Conservation (phyloP, 2,113 vertebrate species). For the Forbesichthys papilliferus region DNA sequence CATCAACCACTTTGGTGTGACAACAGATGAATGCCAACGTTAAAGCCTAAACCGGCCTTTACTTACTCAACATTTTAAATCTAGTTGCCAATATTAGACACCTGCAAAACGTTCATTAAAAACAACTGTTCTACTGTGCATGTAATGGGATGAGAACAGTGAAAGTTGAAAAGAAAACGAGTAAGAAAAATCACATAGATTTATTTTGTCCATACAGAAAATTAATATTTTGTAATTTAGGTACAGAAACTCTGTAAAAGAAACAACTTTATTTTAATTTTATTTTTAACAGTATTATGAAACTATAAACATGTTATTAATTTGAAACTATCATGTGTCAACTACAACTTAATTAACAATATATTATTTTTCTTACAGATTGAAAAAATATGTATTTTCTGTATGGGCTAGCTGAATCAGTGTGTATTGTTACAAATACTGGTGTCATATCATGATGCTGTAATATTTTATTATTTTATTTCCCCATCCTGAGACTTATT, state of each 20-base stretch:
- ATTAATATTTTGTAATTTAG: no score
- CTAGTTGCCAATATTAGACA: no score
- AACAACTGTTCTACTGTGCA: no score
- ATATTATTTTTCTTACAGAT: neutral
- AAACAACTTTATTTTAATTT: neutral
- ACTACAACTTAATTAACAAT: neutral
- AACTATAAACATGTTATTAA: neutral
- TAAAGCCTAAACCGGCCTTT: no score
- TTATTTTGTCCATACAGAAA: slow-evolving; percentile 3
- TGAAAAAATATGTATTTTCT: slow-evolving; percentile 23
- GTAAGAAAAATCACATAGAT: no score
- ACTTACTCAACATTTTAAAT: no score
- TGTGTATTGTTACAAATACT: slow-evolving; percentile 11
- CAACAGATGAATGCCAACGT: no score
- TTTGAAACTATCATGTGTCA: slow-evolving; percentile 20
- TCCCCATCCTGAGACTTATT: neutral
- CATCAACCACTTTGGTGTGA: no score
- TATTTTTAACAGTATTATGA: slow-evolving; percentile 15
- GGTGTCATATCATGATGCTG: slow-evolving; percentile 17
- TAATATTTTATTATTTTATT: slow-evolving; percentile 15
- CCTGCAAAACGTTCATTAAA: no score
- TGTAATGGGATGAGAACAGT: no score
- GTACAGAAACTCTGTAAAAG: neutral
- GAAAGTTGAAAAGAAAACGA: no score
- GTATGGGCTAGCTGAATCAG: slow-evolving; percentile 33